Base-by-base conservation (phyloP, 1,140 invertebrate species). In the Microplitis mediator region DNA sequence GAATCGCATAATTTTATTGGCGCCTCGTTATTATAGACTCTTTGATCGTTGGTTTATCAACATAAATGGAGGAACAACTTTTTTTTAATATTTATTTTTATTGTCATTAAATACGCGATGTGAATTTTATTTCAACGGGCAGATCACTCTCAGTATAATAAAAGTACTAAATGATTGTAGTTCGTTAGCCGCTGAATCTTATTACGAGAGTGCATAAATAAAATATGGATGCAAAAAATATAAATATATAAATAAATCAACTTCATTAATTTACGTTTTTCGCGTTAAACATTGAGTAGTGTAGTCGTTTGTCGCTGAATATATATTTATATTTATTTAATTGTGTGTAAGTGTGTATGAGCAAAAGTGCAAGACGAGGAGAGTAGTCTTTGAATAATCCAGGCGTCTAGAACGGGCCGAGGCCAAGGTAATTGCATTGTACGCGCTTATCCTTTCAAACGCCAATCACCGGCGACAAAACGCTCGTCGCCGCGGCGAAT, bases 381-480 rank as follows among this genome's bases (percentile, higher is more conserved):
- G 11, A 16, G 8, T 14, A 51, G 35, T 51, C 45, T 14, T 6
- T 35, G 13, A 5, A 13, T 9, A 58, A 31, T 58, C 56, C 39
- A 45, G 23, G 31, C 54, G 66, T 74, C 69, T 71, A 58, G 77
- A 71, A 74, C 75, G 76, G 77, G 78, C 77, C 80, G 82, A 84
- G 80, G 79, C 78, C 81, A 79, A 80, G 84, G 84, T 86, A 87
- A 86, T 86, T 86, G 85, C 85, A 85, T 86, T 87, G 85, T 86
- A 83, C 84, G 83, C 83, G 80, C 82, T 82, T 83, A 83, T 84
- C 82, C 84, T 86, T 86, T 87, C 81, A 86, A 82, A 86, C 79
- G 85, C 85, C 85, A 87, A 86, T 87, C 85, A 87, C 84, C 76
- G 74, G 81, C 84, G 85, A 87, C 85, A 86, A 87, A 87, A 87